Percentiles rank a stretch among this genome's conserved stretches.
Conservation (phyloP, 1,140 invertebrate species). For the Dreissena polymorpha region DNA sequence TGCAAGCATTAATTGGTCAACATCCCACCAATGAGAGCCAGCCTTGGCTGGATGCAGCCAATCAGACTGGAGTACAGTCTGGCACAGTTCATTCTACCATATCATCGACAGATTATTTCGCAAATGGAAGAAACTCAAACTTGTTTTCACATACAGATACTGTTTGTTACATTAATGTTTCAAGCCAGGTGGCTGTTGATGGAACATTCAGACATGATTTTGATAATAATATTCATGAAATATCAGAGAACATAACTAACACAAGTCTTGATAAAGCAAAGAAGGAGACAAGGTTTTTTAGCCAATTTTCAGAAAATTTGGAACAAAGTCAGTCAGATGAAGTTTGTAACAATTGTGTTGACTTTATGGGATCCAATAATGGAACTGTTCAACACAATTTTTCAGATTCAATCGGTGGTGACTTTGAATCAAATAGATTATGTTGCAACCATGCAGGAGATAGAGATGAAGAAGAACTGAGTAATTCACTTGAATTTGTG, state of each 20-base stretch:
- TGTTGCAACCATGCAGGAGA: neutral
- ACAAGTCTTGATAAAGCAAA: constrained; percentile 41
- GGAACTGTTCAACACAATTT: neutral
- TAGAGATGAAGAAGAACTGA: neutral
- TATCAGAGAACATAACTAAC: constrained; percentile 40
- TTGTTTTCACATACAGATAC: neutral
- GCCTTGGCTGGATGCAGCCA: neutral
- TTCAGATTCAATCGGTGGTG: neutral
- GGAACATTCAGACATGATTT: neutral
- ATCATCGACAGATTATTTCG: neutral
- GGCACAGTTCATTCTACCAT: too few species aligned
- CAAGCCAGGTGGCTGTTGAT: neutral
- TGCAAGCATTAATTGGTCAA: neutral
- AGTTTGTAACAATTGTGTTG: neutral
- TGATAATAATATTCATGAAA: constrained; percentile 24
- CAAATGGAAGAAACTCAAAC: neutral
- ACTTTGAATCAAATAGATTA: neutral
- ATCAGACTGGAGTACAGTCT: too few species aligned
- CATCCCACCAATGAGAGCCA: neutral
- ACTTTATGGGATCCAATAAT: neutral
- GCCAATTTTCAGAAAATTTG: neutral
- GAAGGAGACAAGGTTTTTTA: neutral
- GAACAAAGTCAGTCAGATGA: neutral
- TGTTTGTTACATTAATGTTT: too few species aligned
- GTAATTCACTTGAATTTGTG: neutral